Evolutionary conservation across 2,797 vertebrate species (phyloP), one percentile per base, ranked within the genome.

Genomic region (Dallia pectoralis): DNA sequence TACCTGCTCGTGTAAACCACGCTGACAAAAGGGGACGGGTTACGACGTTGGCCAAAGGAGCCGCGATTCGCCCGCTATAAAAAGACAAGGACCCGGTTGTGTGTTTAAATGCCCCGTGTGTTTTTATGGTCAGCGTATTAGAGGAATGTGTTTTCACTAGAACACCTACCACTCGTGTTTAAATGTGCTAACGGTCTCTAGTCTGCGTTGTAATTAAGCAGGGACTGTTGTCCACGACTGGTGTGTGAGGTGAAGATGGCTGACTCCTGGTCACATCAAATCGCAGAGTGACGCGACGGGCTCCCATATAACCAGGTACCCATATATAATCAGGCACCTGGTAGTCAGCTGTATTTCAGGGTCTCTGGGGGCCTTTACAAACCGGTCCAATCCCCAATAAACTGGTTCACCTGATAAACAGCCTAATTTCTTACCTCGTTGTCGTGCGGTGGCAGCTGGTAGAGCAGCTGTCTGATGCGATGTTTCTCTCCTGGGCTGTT

Each of bases 401-500:
- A n/a, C n/a, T n/a, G 19, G 18, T 8, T 53, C 18, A 53, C 33
- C 7, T 36, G 33, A 36, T 36, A 7, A 36, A 7, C 3, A 3
- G 7, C 33, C 7, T 36, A 3, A 3, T 7, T 67, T 19, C 78
- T 81, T 95, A 98, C 96, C 95, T 98, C 96, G 0, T 97, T 97
- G 87, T 98, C 96, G 0, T 98, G 96, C 0, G 97, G 97, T 0
- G 97, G 97, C 84, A 99, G 93, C 90, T 99, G 97, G 92, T 97
- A 97, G 62, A 98, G 92, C 62, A 99, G 96, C 85, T 98, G 97
- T 85, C 96, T 95, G 86, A 99, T 96, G 59, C 97, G 85, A 85
- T 96, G 93, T 79, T 98, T 99, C 90, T 99, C 97, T 83, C 97
- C 97, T 1, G 95, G 94, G 80, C 97, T 98, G 92, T 96, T 98